Conservation (phyloP, 1,140 invertebrate genomes). For the Helicorthomorpha holstii region DNA sequence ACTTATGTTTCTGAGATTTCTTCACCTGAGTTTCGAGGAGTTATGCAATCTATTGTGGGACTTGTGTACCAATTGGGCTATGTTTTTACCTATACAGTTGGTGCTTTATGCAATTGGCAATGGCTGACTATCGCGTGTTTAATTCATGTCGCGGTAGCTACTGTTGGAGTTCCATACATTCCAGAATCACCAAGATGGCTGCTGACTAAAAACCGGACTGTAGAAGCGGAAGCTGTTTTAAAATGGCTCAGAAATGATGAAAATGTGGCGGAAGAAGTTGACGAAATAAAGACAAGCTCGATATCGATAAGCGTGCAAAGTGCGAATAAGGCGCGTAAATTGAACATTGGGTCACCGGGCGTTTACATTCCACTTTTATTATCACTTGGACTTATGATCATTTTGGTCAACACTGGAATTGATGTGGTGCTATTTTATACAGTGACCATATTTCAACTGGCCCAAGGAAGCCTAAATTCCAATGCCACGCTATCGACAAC, state of each 20-base stretch:
- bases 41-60: neutral
- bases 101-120: neutral
- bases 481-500: too few relatives aligned
- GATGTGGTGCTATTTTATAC: constrained; percentile 52
- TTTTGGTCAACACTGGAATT: constrained; percentile 54
- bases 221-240: neutral
- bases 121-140: neutral
- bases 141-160: neutral
- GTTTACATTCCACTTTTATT: constrained; percentile 40
- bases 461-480: constrained; percentile 24
- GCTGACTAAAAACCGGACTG: neutral
- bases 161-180: neutral
- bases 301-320: too few relatives aligned
- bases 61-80: constrained; percentile 2
- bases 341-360: constrained; percentile 2
- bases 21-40: constrained; percentile 3
- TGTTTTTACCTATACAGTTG: constrained; percentile 6
- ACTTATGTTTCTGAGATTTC: constrained; percentile 11
- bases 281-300: constrained; percentile 3
- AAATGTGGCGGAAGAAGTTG: constrained; percentile 9
- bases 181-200: constrained; percentile 11
- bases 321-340: constrained; percentile 10
- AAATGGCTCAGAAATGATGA: constrained; percentile 3
- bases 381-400: constrained; percentile 54
- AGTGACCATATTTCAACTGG: constrained; percentile 39